These are phyloP conservation scores for Thumatha senex DNA, from an alignment of 2,888 invertebrate species.

Conservation along the genomic window DNA sequence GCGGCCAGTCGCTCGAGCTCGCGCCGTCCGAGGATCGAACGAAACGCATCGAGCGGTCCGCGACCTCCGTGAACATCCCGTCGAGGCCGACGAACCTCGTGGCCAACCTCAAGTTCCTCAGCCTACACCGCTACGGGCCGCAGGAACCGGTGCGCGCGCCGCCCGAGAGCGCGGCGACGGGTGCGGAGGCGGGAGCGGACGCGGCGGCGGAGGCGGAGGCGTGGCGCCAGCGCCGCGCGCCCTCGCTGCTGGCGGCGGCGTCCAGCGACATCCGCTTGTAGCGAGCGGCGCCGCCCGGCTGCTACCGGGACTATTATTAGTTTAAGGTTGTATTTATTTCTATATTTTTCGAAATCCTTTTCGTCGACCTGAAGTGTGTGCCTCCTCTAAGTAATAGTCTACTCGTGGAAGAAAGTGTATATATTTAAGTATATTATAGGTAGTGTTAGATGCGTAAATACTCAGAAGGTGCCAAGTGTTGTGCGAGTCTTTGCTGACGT, in stretches of 20 bases:
- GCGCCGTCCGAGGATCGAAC: constrained; percentile 49
- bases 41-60: constrained; percentile 71
- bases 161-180: constrained; percentile 1
- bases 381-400: constrained; percentile 65
- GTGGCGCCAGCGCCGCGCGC: constrained; percentile 40
- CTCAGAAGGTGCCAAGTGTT: constrained; percentile 68
- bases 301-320: constrained; percentile 32
- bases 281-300: too few species aligned
- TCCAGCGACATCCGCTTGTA: constrained; percentile 68
- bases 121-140: constrained; percentile 74
- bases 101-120: constrained; percentile 72
- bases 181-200: constrained; percentile 19
- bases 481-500: constrained; percentile 52
- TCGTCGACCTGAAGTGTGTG: constrained; percentile 72
- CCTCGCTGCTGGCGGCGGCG: constrained; percentile 55
- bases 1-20: constrained; percentile 74
- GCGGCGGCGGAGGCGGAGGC: constrained; percentile 24
- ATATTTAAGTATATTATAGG: constrained; percentile 48
- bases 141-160: constrained; percentile 37
- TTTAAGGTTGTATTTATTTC: constrained; percentile 62
- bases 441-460: constrained; percentile 65
- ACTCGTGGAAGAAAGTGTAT: constrained; percentile 50
- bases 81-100: constrained; percentile 68
- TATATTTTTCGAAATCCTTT: constrained; percentile 69
- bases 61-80: constrained; percentile 67